Conservation (phyloP, 2,888 invertebrate species). For the Dryobota labecula region DNA sequence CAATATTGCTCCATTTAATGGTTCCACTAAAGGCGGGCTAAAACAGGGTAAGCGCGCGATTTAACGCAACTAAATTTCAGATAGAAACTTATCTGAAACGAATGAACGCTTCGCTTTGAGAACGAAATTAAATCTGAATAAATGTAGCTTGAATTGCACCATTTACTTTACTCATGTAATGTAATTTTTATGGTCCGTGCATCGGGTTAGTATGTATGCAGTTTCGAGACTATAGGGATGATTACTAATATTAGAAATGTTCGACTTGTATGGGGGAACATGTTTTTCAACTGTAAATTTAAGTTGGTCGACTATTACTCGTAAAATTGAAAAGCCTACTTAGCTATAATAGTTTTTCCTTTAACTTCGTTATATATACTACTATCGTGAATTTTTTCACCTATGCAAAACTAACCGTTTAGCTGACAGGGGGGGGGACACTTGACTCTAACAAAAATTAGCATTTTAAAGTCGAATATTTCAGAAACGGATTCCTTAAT, state of each 20-base stretch:
- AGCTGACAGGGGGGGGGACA: too few species aligned
- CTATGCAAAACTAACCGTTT: too few species aligned
- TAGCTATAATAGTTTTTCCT: too few species aligned
- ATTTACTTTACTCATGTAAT: constrained; percentile 15
- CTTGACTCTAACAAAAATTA: too few species aligned
- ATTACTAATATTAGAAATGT: neutral
- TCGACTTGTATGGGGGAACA: too few species aligned
- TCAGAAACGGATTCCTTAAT: too few species aligned
- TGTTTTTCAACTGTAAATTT: too few species aligned
- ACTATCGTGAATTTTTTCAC: too few species aligned
- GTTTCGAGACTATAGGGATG: neutral
- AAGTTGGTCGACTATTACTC: too few species aligned
- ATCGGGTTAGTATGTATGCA: neutral
- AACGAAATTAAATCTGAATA: constrained; percentile 28
- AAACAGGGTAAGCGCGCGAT: constrained; percentile 8
- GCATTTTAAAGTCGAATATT: too few species aligned
- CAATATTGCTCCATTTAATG: constrained; percentile 32
- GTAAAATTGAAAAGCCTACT: too few species aligned
- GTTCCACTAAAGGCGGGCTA: constrained; percentile 1
- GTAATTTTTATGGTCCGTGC: constrained; percentile 21
- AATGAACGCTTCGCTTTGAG: constrained; percentile 17
- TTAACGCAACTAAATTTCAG: constrained; percentile 20
- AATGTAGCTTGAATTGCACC: constrained; percentile 8
- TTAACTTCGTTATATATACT: too few species aligned
- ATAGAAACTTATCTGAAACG: constrained; percentile 22